Base-by-base conservation (phyloP, 2,888 invertebrate genomes). In the Stenurella melanura region DNA sequence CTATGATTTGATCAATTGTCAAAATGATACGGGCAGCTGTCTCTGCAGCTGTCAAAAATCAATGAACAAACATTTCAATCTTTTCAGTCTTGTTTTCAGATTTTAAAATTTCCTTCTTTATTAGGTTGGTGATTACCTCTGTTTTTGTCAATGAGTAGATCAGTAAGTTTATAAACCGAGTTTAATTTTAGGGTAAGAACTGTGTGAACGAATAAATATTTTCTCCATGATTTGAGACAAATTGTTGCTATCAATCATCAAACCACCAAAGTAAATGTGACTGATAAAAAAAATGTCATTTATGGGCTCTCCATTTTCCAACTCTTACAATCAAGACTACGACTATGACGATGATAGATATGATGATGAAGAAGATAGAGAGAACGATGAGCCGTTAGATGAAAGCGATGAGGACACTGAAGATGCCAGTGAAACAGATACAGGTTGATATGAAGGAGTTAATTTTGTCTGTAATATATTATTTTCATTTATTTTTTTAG, bases 371-470 rank as follows among this genome's bases (percentile, higher is more conserved):
- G 94, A 94, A 81, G 93, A 93, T 83, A 91, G 93, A 74, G 94
- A 94, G 79, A 91, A 91, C 76, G 93, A 94, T 76, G 92, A 94
- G 87, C 90, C 87, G 86, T 87, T 90, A 87, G 90, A 92, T 87
- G 90, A 92, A 82, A 91, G 90, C 75, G 92, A 93, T 89, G 91
- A 92, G 91, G 98, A 98, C 88, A 98, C 98, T 0, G 98, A 98
- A 90, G 98, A 98, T 91, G 98, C 98, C 0, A 97, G 97, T 89
- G 98, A 98, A 90, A 96, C 97, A n/a, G 98, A 98, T 84, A 93
- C 95, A 90, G 94, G 95, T 57, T 71, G 12, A 57, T 26, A 30
- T 26, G 1, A 12, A n/a, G 4, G 7, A 18, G 17, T 19, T 63
- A 19, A 50, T 75, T 56, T 72, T 58, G 50, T 2, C n/a, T n/a